Conservation (phyloP, 1,140 invertebrate species). For the Meteorus sp. region DNA sequence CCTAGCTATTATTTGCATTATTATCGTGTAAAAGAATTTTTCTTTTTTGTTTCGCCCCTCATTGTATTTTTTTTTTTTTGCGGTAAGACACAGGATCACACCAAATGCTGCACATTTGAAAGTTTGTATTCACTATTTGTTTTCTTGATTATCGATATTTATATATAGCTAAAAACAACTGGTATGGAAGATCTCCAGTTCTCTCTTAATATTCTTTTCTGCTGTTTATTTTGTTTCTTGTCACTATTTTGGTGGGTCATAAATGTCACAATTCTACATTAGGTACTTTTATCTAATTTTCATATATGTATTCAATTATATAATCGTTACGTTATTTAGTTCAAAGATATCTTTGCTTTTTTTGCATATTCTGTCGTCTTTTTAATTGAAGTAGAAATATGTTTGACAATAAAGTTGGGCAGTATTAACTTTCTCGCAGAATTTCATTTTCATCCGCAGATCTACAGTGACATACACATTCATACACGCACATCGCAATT, state of each 20-base stretch:
- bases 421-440: conserved; percentile 29
- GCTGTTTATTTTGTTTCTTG: too few species aligned
- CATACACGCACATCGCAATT: background rate
- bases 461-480: too few species aligned
- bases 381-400: conserved; percentile 27
- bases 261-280: conserved; percentile 20
- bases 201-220: conserved; percentile 26
- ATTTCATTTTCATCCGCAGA: too few species aligned
- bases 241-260: conserved; percentile 30
- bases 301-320: conserved; percentile 12
- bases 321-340: conserved; percentile 14
- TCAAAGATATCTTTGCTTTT: conserved; percentile 20
- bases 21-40: conserved; percentile 36
- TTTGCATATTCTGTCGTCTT: too few species aligned
- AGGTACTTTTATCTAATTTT: conserved; percentile 6
- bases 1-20: conserved; percentile 53
- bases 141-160: conserved; percentile 28
- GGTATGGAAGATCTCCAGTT: conserved; percentile 42
- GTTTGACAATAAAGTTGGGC: conserved; percentile 29
- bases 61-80: conserved; percentile 27
- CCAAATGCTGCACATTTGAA: conserved; percentile 30
- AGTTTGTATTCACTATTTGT: conserved; percentile 25
- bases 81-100: conserved; percentile 32
- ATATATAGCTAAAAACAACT: conserved; percentile 33
- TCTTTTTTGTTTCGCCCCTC: conserved; percentile 23